Evolutionary conservation across 2,797 vertebrate species (phyloP), one percentile per base, ranked within the genome.

Genomic region (Rhabdophis nuchalis): DNA sequence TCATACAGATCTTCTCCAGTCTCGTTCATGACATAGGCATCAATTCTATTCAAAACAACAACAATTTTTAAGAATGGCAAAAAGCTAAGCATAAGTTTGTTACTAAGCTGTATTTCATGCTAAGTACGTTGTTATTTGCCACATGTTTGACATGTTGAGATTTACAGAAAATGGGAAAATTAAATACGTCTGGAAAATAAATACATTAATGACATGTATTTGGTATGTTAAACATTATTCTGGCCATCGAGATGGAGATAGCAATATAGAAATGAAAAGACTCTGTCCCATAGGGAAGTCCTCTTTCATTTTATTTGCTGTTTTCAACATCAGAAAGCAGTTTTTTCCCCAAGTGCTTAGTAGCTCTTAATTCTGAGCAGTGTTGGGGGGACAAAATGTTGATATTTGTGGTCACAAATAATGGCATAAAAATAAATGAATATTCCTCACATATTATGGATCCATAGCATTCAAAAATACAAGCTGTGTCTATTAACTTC

Each of bases 11-110:
- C 6, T 20, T 85, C 89, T 0, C 23, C 1, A 56, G 90, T 64
- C 54, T 94, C 50, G 68, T 94, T 12, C 1, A 7, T 56, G 93
- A 72, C 41, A 56, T 54, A 93, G 77, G 94, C 58, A 91, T 92
- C 46, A 88, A 93, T 77, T 91, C 27, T 13, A 85, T 50, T 90
- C 8, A 14, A 56, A 93, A 92, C 89, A 93, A 95, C 14, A 94
- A 88, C 18, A 18, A 86, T 91, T 52, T 25, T 50, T 64, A 50
- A 77, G 18, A 77, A 50, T 86, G 68, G 57, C 36, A 86, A 61
- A 92, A 92, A n/a, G 7, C 9, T 61, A 87, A 86, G 14, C 85
- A 87, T 52, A 87, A 92, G 1, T n/a, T 87, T 92, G 56, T 6
- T 53, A 88, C 61, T 32, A 85, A 52, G 53, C 46, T 46, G 14